These are phyloP conservation scores for Ianthella basta DNA, from an alignment of 37 sponge, comb jelly and placozoan genomes.

Conservation along the genomic window DNA sequence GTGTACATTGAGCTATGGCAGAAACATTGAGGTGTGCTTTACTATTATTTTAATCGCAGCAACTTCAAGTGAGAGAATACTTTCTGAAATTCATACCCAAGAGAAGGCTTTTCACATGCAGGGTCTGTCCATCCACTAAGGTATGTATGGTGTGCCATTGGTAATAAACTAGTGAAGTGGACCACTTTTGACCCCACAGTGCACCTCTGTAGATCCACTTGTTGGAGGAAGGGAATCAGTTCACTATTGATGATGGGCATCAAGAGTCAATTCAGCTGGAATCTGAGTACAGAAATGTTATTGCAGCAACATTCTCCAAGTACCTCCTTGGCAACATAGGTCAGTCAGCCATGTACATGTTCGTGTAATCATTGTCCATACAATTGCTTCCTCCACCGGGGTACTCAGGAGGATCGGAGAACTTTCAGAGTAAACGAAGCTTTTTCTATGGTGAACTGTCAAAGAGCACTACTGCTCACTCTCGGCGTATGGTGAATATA, in stretches of 20 bases:
- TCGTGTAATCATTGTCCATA: neutral
- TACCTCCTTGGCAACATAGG: conserved; percentile 79
- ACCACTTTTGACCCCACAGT: neutral
- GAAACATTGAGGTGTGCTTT: too few relatives aligned
- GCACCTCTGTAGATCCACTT: conserved; percentile 25
- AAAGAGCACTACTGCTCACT: conserved; percentile 7
- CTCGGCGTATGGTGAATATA: conserved; percentile 34
- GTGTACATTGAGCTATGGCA: too few relatives aligned
- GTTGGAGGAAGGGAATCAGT: conserved; percentile 2
- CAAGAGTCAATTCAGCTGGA: conserved; percentile 42
- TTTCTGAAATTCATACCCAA: conserved; percentile 72
- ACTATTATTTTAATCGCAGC: conserved; percentile 61
- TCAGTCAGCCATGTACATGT: conserved; percentile 24
- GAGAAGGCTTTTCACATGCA: conserved; percentile 57
- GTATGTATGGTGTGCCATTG: conserved; percentile 25
- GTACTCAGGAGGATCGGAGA: conserved; percentile 78
- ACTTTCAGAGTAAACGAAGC: conserved; percentile 70
- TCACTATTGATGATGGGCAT: conserved; percentile 67
- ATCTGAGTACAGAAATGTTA: conserved; percentile 46
- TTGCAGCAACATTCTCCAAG: conserved; percentile 72
- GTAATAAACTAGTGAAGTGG: neutral
- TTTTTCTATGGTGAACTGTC: conserved; percentile 67
- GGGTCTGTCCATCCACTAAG: conserved; percentile 75
- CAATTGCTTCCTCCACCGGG: neutral
- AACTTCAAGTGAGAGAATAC: conserved; percentile 82